Percentiles rank a stretch among this genome's conserved stretches.
Evolutionary conservation across 1,140 invertebrate genomes (phyloP).

Genomic region (Bombus ignitus): DNA sequence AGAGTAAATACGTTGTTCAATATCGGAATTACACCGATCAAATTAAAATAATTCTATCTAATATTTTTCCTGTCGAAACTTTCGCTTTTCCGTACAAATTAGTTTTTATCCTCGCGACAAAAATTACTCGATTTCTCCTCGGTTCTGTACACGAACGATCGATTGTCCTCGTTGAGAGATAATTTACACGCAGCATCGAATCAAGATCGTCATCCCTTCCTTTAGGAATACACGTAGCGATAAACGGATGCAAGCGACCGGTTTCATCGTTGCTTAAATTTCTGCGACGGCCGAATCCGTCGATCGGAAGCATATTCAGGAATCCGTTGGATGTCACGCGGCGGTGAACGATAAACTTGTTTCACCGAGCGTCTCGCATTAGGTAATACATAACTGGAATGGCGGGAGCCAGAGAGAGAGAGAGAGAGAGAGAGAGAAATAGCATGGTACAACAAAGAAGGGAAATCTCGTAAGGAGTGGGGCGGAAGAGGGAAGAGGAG

Average conservation of each 20-base stretch:
- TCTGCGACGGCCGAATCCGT: conserved; percentile 66
- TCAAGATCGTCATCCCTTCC: background rate
- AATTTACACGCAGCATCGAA: background rate
- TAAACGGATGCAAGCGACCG: background rate
- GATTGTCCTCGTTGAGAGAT: background rate
- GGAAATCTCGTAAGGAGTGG: conserved; percentile 5
- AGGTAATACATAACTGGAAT: conserved; percentile 59
- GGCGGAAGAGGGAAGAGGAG: conserved; percentile 41
- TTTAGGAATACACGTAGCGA: background rate
- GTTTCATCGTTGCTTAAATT: conserved; percentile 40
- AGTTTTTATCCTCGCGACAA: background rate
- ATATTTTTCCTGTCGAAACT: too few relatives aligned
- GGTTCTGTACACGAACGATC: background rate
- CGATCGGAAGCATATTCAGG: conserved; percentile 45
- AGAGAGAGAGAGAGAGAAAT: background rate
- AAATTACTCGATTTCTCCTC: background rate
- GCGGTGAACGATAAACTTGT: conserved; percentile 53
- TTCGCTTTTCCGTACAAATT: too few relatives aligned
- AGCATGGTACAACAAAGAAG: background rate
- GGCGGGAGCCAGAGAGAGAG: conserved; percentile 57
- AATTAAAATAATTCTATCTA: too few relatives aligned
- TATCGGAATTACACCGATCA: too few relatives aligned
- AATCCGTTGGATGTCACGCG: conserved; percentile 53
- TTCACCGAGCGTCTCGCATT: conserved; percentile 54
- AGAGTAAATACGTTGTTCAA: too few relatives aligned